phyloP scores from a whole-genome alignment of 2,113 vertebrate species.

The Sapayoa aenigma region DNA sequence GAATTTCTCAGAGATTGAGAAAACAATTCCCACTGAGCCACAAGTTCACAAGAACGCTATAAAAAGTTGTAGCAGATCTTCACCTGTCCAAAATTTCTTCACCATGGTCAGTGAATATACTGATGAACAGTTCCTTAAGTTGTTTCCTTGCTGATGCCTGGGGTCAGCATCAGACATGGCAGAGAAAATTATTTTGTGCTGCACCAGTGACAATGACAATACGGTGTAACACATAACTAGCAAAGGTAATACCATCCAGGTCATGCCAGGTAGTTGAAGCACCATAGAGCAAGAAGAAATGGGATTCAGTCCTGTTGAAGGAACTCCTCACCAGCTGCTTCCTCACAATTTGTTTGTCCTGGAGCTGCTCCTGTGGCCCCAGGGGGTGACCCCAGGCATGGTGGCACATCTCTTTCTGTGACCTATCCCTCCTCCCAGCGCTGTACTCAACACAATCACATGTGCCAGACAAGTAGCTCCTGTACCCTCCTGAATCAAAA shows the following conservation, averaged over 20 bases:
- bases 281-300: background rate
- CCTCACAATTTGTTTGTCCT: background rate
- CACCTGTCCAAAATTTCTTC: background rate
- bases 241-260: background rate
- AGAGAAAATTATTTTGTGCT: background rate
- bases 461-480: background rate
- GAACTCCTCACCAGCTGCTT: accelerated
- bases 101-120: accelerated
- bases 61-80: background rate
- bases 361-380: background rate
- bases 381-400: accelerated
- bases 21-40: background rate
- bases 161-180: background rate
- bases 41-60: background rate
- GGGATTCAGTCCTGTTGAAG: background rate
- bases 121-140: background rate
- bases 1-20: background rate
- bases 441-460: accelerated
- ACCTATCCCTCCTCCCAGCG: background rate
- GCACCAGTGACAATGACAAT: too few relatives aligned
- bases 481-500: background rate
- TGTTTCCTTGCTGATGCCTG: background rate
- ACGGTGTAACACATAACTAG: accelerated
- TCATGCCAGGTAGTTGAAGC: accelerated
- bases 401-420: background rate